Evolutionary conservation across 2,888 invertebrate species (phyloP).

Genomic region (Osedax frankpressi): DNA sequence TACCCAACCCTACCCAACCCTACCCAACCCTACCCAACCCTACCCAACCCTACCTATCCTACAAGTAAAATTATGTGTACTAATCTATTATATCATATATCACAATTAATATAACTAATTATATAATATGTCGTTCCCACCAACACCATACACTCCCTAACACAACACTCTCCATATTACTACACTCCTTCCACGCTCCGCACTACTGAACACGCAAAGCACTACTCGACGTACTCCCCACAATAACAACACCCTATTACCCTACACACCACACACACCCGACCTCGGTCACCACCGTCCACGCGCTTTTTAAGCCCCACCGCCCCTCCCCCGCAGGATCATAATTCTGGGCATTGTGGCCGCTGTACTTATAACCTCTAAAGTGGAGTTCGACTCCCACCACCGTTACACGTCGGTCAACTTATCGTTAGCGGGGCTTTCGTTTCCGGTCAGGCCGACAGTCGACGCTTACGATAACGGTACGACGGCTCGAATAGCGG

Average conservation of each 20-base stretch:
- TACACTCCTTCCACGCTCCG: no score
- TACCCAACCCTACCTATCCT: no score
- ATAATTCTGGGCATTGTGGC: not conserved
- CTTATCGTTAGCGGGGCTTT: not conserved
- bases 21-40: no score
- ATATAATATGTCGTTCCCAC: no score
- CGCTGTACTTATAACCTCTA: not conserved
- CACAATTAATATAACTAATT: no score
- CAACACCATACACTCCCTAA: no score
- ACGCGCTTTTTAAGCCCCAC: no score
- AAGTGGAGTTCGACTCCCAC: not conserved
- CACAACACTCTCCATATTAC: no score
- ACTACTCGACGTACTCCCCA: not conserved
- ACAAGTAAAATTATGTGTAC: no score
- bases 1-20: no score
- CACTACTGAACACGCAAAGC: no score
- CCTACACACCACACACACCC: not conserved
- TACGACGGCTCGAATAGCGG: not conserved
- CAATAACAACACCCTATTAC: not conserved
- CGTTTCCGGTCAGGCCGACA: not conserved
- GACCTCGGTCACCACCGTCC: not conserved
- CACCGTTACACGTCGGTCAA: not conserved
- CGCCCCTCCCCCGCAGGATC: not conserved
- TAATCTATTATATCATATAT: no score
- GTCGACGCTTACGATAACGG: not conserved